These are phyloP conservation scores for Melanostoma mellinum DNA, from an alignment of 2,888 invertebrate species.

Conservation along the genomic window DNA sequence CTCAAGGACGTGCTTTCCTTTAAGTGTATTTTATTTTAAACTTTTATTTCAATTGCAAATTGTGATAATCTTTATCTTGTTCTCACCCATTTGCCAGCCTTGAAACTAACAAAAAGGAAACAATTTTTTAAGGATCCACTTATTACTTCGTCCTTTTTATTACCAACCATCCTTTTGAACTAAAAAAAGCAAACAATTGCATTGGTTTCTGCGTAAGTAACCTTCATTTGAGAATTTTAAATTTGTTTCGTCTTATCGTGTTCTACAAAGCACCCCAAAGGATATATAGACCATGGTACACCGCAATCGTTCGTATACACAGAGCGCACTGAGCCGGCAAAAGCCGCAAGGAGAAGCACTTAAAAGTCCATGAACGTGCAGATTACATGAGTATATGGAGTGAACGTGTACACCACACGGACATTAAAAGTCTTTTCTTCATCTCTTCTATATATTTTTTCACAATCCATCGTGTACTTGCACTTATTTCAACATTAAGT, in stretches of 20 bases:
- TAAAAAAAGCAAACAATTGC: conserved; percentile 2
- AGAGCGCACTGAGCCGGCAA: conserved; percentile 21
- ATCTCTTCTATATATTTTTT: conserved; percentile 6
- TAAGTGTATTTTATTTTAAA: no score
- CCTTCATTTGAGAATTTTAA: conserved; percentile 44
- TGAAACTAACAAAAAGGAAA: conserved; percentile 10
- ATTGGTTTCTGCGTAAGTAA: conserved; percentile 34
- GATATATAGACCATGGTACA: neutral
- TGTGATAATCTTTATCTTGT: neutral
- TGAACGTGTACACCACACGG: conserved; percentile 14
- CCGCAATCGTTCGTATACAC: no score
- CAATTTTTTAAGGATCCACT: neutral
- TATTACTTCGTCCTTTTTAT: conserved; percentile 11
- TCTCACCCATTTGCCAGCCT: neutral
- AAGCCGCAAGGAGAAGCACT: conserved; percentile 34
- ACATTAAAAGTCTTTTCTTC: neutral
- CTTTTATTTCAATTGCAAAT: no score
- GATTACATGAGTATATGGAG: conserved; percentile 12
- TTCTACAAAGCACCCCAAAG: neutral
- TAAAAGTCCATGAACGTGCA: conserved; percentile 39
- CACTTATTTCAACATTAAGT: conserved; percentile 43
- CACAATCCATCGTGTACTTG: conserved; percentile 21
- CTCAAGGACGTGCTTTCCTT: no score
- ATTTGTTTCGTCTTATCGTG: conserved; percentile 2
- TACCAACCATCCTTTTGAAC: conserved; percentile 1